These are phyloP conservation scores for Scolopax mira DNA, from an alignment of 2,113 vertebrate genomes.

Conservation along the genomic window DNA sequence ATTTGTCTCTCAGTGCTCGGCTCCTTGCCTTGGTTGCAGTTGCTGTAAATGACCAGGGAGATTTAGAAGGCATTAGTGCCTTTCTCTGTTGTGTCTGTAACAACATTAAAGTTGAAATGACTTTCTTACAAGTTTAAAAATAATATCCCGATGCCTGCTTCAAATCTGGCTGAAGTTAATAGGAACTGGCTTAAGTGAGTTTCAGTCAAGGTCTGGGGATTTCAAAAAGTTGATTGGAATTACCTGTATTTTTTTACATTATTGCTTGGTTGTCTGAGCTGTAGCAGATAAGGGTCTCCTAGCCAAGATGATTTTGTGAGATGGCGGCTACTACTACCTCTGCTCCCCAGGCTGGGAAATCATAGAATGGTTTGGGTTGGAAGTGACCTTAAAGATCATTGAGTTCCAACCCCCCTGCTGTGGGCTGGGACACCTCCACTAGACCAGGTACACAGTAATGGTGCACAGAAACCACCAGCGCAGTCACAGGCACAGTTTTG, in stretches of 20 bases:
- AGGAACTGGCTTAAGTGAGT: not conserved
- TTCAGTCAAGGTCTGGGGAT: not conserved
- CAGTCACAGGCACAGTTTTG: accelerated
- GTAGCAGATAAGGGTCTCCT: not conserved
- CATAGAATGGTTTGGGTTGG: too few relatives aligned
- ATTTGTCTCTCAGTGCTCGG: not conserved
- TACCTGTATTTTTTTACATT: not conserved
- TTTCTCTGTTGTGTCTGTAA: not conserved
- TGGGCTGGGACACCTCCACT: too few relatives aligned
- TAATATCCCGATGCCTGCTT: not conserved
- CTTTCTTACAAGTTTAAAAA: slow-evolving; percentile 29
- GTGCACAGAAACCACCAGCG: not conserved
- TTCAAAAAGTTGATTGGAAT: not conserved
- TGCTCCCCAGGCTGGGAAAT: not conserved
- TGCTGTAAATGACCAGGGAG: slow-evolving; percentile 2
- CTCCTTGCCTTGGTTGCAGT: not conserved
- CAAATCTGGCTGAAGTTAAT: slow-evolving; percentile 8
- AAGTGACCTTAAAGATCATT: too few relatives aligned
- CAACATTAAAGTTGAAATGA: not conserved
- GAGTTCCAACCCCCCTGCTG: too few relatives aligned
- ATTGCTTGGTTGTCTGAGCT: accelerated
- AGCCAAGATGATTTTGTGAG: not conserved
- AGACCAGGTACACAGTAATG: accelerated
- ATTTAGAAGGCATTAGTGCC: slow-evolving; percentile 5
- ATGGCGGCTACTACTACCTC: not conserved